These are phyloP conservation scores for Anthonomus grandis DNA, from an alignment of 1,140 invertebrate species.

Conservation along the genomic window DNA sequence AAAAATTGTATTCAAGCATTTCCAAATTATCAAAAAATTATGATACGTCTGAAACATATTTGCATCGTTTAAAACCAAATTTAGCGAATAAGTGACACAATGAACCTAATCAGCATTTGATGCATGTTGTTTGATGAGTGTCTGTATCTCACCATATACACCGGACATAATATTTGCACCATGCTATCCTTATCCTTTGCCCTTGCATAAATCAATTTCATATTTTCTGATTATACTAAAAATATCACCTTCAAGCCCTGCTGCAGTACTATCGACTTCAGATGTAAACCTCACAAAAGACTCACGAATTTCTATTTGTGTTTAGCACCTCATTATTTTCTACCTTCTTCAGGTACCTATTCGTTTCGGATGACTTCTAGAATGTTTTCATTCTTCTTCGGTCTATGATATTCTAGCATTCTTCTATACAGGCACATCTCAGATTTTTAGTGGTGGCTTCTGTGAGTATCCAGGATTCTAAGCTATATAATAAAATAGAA, in stretches of 20 bases:
- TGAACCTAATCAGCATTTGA: conserved; percentile 34
- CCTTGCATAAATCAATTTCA: conserved; percentile 28
- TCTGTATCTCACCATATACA: conserved; percentile 29
- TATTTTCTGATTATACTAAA: conserved; percentile 26
- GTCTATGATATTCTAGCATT: too few relatives aligned
- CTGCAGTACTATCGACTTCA: conserved; percentile 25
- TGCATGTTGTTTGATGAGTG: conserved; percentile 27
- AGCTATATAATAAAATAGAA: too few relatives aligned
- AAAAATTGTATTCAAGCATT: too few relatives aligned
- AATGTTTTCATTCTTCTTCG: too few relatives aligned
- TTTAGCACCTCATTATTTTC: too few relatives aligned
- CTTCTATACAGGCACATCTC: too few relatives aligned
- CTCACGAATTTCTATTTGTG: conserved; percentile 31
- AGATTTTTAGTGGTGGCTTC: too few relatives aligned
- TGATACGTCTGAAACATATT: conserved; percentile 16
- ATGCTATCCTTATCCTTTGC: conserved; percentile 32
- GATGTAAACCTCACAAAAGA: conserved; percentile 30
- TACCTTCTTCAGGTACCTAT: too few relatives aligned
- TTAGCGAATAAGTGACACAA: conserved; percentile 27
- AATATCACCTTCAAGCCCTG: conserved; percentile 28
- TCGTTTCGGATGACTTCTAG: too few relatives aligned
- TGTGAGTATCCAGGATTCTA: too few relatives aligned
- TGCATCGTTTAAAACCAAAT: conserved; percentile 29
- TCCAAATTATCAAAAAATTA: conserved; percentile 28
- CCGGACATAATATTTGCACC: conserved; percentile 25